These are phyloP conservation scores for Diploptera punctata DNA, from an alignment of 2,888 invertebrate genomes.

Conservation along the genomic window DNA sequence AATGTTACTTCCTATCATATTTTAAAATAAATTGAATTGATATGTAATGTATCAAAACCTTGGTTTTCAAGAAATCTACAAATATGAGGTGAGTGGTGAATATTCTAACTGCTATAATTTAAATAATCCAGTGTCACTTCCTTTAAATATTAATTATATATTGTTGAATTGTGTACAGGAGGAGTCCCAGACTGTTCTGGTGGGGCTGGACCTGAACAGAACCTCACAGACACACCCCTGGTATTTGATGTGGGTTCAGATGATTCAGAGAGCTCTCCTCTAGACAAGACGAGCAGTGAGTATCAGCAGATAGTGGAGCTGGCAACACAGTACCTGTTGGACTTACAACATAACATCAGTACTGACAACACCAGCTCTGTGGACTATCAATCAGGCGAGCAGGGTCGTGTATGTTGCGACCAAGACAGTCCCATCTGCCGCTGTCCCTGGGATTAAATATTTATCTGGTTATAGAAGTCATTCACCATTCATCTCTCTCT, in stretches of 20 bases:
- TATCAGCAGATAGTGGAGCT: not conserved
- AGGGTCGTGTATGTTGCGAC: conserved; percentile 39
- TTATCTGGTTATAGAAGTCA: no score
- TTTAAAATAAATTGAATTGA: no score
- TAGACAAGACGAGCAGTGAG: conserved; percentile 10
- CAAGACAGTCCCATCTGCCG: conserved; percentile 35
- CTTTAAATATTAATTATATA: no score
- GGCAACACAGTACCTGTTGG: conserved; percentile 15
- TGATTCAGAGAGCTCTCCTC: conserved; percentile 43
- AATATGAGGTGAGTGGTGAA: no score
- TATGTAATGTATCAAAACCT: no score
- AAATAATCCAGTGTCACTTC: no score
- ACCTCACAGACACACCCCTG: conserved; percentile 43
- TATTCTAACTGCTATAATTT: no score
- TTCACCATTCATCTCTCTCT: no score
- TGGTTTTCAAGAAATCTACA: no score
- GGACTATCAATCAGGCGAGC: conserved; percentile 30
- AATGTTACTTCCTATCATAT: no score
- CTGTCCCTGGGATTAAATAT: conserved; percentile 41
- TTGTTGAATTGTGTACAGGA: no score
- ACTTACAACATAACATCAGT: conserved; percentile 23
- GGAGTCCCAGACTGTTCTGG: conserved; percentile 40
- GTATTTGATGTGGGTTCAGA: conserved; percentile 45
- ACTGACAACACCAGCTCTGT: conserved; percentile 37
- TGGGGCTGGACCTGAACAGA: conserved; percentile 17